Evolutionary conservation across 2,113 vertebrate species (phyloP), one percentile per base, ranked within the genome.

Genomic region (Eulemur rufifrons): DNA sequence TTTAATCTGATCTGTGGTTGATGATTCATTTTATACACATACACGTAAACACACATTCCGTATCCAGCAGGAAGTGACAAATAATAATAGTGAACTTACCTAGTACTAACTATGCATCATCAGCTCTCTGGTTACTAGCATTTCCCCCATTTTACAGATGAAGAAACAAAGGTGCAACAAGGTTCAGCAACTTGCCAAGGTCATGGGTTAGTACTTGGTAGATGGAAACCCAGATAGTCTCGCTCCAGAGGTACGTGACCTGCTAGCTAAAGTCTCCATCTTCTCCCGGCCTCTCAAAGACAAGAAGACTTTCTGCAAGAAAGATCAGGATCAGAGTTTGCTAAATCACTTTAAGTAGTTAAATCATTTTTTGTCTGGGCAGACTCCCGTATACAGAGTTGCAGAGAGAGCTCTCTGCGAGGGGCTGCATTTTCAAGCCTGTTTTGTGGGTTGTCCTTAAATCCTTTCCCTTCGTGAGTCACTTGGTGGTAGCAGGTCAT

Each of bases 1-100:
- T 95, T 81, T 50, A 59, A 56, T 81, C 61, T 34, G 29, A 74
- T 82, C 73, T 80, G n/a, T 34, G 64, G 90, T 50, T 83, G 94
- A 11, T 13, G 95, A 66, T 92, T 97, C 2, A 0, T 1, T 91
- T 94, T 63, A 50, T 23, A 63, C n/a, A 42, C 37, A 73, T 59
- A 59, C 45, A 29, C 69, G 13, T 20, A 92, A 94, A 63, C 47
- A 90, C 52, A n/a, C 29, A 4, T 71, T 39, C 34, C 4, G 0
- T 56, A 63, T 59, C 52, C 73, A 82, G 91, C 42, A 34, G 88
- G 68, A 92, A 81, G 69, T 61, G 68, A 69, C 18, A n/a, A 54
- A 27, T 50, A 45, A 59, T 74, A 20, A 45, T 34, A 39, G 71
- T 25, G 61, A 63, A 25, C 81, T 20, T 13, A 4, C 64, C 1